These are phyloP conservation scores for Macrobrachium rosenbergii DNA, from an alignment of 1,140 invertebrate species.

Conservation along the genomic window DNA sequence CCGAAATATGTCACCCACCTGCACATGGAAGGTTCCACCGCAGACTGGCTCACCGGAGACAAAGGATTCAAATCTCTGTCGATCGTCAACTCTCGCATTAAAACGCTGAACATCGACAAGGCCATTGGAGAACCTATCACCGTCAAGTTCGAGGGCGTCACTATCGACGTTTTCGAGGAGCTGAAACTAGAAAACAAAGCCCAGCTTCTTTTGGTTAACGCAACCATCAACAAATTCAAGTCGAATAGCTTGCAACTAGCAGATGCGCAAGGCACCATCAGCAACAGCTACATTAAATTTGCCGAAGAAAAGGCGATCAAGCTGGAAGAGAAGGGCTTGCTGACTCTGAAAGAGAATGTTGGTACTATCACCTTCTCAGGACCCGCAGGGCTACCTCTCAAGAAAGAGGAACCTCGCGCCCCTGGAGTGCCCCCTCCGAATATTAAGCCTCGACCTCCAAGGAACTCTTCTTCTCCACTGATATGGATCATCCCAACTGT, in stretches of 20 bases:
- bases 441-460: not conserved
- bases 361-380: conserved; percentile 36
- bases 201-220: conserved; percentile 14
- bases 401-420: not conserved
- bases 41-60: not conserved
- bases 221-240: conserved; percentile 25
- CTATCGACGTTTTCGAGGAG: conserved; percentile 1
- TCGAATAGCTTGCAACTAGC: conserved; percentile 12
- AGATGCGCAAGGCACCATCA: conserved; percentile 22
- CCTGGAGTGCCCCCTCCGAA: not conserved
- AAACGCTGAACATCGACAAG: not conserved
- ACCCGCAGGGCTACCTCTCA: not conserved
- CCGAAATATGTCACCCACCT: conserved; percentile 25
- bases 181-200: conserved; percentile 15
- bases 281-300: conserved; percentile 11
- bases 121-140: not conserved
- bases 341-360: conserved; percentile 9
- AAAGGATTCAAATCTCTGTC: not conserved
- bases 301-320: conserved; percentile 23
- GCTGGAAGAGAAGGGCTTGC: not conserved
- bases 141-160: conserved; percentile 26
- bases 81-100: not conserved
- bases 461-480: not conserved
- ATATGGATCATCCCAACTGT: conserved; percentile 29
- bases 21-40: conserved; percentile 6